Percentiles rank a stretch among this genome's conserved stretches.
phyloP scores from a whole-genome alignment of 2,113 vertebrate species.

The Elanus axillaris region DNA sequence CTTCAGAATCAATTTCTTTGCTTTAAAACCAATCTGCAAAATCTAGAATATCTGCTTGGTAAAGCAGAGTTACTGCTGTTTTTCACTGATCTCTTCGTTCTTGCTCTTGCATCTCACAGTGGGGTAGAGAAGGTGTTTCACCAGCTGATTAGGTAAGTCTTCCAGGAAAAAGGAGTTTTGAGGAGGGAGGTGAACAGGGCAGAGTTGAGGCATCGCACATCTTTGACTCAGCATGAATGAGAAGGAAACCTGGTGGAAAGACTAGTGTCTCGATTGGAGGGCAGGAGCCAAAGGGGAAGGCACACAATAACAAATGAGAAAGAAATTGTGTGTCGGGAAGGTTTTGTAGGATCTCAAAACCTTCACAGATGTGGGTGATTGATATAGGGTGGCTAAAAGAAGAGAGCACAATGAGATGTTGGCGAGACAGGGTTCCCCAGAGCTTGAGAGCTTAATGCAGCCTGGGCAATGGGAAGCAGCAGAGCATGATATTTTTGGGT shows the following conservation, averaged over 20 bases:
- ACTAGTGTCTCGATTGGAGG: background rate
- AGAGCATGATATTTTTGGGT: background rate
- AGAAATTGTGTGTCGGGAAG: background rate
- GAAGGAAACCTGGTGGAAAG: background rate
- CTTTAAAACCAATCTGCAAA: background rate
- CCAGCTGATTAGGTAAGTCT: background rate
- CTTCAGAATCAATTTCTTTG: accelerated
- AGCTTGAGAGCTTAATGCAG: background rate
- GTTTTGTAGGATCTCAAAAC: background rate
- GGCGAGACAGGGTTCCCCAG: background rate
- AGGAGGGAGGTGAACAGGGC: background rate
- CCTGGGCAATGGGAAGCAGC: background rate
- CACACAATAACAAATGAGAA: background rate
- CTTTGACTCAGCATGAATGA: background rate
- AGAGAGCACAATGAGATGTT: background rate
- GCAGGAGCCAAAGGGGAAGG: background rate
- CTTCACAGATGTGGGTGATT: background rate
- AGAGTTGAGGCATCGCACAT: background rate
- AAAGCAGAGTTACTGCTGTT: background rate
- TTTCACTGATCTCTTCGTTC: background rate
- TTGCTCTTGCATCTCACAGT: background rate
- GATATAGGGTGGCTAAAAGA: background rate
- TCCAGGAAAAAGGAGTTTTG: background rate
- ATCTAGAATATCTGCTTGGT: background rate
- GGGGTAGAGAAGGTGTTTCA: background rate